phyloP scores from a whole-genome alignment of 2,113 vertebrate species.

The Otolemur garnettii region DNA sequence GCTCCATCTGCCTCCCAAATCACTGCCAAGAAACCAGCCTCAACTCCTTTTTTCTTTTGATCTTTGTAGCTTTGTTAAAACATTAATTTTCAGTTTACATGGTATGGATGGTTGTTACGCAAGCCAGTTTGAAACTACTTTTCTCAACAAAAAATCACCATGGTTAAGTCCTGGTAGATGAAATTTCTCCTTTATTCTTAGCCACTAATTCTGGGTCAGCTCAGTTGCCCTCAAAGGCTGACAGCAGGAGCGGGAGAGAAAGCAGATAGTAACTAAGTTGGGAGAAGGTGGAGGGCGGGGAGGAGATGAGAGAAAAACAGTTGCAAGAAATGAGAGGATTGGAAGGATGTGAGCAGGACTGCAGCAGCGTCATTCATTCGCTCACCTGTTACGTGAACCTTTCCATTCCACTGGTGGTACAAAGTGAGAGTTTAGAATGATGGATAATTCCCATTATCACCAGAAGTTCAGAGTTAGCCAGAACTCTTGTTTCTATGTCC shows the following conservation, averaged over 20 bases:
- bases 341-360: not conserved
- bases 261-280: not conserved
- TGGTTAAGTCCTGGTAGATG: not conserved
- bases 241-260: not conserved
- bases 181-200: conserved; percentile 24
- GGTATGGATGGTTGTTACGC: not conserved
- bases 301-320: not conserved
- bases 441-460: not conserved
- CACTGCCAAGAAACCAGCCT: not conserved
- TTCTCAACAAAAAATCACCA: not conserved
- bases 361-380: not conserved
- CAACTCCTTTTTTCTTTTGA: not conserved
- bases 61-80: not conserved
- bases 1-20: not conserved
- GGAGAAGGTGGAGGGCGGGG: not conserved
- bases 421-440: not conserved
- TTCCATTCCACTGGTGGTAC: not conserved
- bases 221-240: not conserved
- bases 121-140: not conserved
- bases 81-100: not conserved
- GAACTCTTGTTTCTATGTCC: not conserved
- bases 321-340: not conserved
- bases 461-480: not conserved
- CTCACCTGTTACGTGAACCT: not conserved
- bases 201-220: not conserved